A percentile compares a stretch with the other conserved stretches of the same genome.
Evolutionary conservation across 2,797 vertebrate species (phyloP).

Genomic region (Centroberyx gerrardi): DNA sequence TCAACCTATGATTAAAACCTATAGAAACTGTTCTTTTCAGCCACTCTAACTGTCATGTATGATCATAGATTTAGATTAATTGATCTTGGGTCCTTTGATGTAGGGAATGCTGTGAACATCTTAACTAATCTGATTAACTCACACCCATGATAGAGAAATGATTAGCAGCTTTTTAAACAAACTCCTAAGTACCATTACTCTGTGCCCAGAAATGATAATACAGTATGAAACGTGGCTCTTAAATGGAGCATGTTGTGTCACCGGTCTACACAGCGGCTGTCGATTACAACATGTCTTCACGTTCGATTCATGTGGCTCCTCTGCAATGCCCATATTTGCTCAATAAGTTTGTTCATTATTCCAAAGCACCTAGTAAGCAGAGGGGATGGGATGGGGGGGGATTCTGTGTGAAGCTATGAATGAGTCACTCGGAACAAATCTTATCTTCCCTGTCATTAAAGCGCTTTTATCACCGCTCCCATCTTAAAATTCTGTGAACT

Average conservation of each 20-base stretch:
- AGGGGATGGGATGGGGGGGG: constrained; percentile 14
- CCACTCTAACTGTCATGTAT: background rate
- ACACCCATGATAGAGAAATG: constrained; percentile 21
- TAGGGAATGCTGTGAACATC: background rate
- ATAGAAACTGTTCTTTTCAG: constrained; percentile 22
- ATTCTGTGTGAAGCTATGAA: constrained; percentile 66
- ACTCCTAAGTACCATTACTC: background rate
- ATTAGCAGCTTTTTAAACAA: constrained; percentile 35
- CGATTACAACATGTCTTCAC: constrained; percentile 72
- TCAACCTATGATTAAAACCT: constrained; percentile 37
- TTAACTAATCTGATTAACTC: constrained; percentile 62
- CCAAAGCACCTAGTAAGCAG: constrained; percentile 50
- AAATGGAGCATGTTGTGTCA: constrained; percentile 13
- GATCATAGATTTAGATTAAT: constrained; percentile 8
- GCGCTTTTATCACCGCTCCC: constrained; percentile 78
- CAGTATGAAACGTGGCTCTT: constrained; percentile 3
- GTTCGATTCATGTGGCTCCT: constrained; percentile 69
- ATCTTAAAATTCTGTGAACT: constrained; percentile 83
- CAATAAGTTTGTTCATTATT: constrained; percentile 77
- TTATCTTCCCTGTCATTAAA: constrained; percentile 88
- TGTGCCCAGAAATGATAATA: background rate
- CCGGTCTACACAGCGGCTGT: constrained; percentile 72
- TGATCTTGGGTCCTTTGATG: constrained; percentile 19
- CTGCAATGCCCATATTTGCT: constrained; percentile 79
- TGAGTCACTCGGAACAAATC: constrained; percentile 85